phyloP scores from a whole-genome alignment of 2,113 vertebrate species.

The Serinus canaria region DNA sequence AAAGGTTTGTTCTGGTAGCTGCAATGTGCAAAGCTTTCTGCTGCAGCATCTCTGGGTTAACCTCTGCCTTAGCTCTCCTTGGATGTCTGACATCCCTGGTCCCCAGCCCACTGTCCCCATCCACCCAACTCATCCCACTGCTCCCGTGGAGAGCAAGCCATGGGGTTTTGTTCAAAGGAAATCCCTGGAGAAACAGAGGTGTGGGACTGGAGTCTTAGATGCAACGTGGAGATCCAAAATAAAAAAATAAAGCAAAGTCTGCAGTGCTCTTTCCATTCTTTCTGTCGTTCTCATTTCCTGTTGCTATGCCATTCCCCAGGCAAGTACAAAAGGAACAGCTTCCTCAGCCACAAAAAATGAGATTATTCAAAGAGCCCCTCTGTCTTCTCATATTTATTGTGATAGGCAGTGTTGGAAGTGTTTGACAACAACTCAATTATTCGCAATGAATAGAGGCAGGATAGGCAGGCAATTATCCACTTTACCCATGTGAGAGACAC shows the following conservation, averaged over 20 bases:
- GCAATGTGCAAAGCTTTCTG: background rate
- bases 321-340: conserved; percentile 44
- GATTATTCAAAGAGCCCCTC: conserved; percentile 45
- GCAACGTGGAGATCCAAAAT: accelerated
- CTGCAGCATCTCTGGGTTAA: background rate
- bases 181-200: background rate
- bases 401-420: conserved; percentile 59
- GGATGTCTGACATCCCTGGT: background rate
- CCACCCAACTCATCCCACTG: background rate
- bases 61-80: accelerated
- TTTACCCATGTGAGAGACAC: conserved; percentile 55
- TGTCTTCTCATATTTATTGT: conserved; percentile 47
- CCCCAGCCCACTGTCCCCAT: background rate
- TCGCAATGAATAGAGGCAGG: conserved; percentile 39
- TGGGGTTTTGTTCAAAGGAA: background rate
- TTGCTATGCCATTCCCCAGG: conserved; percentile 56
- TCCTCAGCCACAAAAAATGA: conserved; percentile 42
- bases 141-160: accelerated
- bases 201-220: background rate
- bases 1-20: background rate
- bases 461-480: conserved; percentile 66
- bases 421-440: conserved; percentile 70
- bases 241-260: background rate
- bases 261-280: background rate
- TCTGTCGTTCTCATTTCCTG: conserved; percentile 22